Evolutionary conservation across 2,888 invertebrate genomes (phyloP), one percentile per base, ranked within the genome.

Genomic region (Watsonalla binaria): DNA sequence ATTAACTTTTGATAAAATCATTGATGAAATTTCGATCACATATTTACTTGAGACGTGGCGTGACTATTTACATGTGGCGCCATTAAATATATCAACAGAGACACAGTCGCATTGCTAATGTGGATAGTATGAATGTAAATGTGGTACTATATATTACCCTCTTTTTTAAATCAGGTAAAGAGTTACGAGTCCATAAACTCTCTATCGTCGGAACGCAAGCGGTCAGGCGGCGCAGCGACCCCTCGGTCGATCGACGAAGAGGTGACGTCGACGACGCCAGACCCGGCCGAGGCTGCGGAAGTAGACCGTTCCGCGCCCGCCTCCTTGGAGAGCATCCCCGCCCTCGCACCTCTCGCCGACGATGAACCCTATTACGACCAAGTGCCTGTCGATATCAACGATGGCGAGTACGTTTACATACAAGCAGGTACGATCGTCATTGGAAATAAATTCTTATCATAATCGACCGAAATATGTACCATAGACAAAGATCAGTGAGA

Each of bases 401-500:
- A 93, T 63, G 95, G 95, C 53, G 95, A 95, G 89, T 95, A 95
- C 76, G 94, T 95, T 62, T 94, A 94, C 70, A 94, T 95, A 58
- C 94, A 94, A 87, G 93, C 94, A 55, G 93, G 94, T 83, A 84
- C 87, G 68, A 78, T 73, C n/a, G n/a, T n/a, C 51, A 65, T 51
- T n/a, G 15, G 6, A 15, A n/a, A 35, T 13, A 14, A 24, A 35
- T 9, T 24, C n/a, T 33, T 47, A 51, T 24, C 24, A 4, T 24
- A 4, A 24, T 24, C 1, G 24, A 4, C 24, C 24, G 24, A 24
- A 24, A 24, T 24, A n/a, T n/a, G n/a, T n/a, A n/a, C n/a, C n/a
- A n/a, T n/a, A n/a, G n/a, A n/a, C n/a, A n/a, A n/a, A n/a, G n/a
- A n/a, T n/a, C n/a, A n/a, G n/a, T n/a, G n/a, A n/a, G 24, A 24